Base-by-base conservation (phyloP, 2,888 invertebrate genomes). In the Sphaeridia pumilis region DNA sequence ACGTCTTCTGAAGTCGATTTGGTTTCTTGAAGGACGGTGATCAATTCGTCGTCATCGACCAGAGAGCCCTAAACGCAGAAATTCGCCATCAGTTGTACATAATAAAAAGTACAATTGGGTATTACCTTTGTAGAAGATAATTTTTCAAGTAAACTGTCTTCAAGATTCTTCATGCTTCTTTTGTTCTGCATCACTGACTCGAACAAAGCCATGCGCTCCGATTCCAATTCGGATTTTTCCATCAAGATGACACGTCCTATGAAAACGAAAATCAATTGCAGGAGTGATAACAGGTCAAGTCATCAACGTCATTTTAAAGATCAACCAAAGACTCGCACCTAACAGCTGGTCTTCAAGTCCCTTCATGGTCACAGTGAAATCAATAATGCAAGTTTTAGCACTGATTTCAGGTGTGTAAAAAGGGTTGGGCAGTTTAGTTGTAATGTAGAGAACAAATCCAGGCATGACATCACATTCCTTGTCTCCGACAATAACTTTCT, bases 401-500 rank as follows among this genome's bases (percentile, higher is more conserved):
- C 90, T 89, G 60, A 95, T 84, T 75, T 95, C 95, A 0, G 95
- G 95, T 14, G 93, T 92, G 71, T 94, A 95, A 0, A 92, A 84
- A 0, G 95, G 95, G 73, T 95, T 95, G 1, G 92, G 88, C 50
- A 95, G 72, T 71, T 95, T 95, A 0, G 95, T 95, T 1, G 95
- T 95, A 46, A 95, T 87, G 68, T 94, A 95, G 3, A 95, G 74
- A 82, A 86, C 85, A 68, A 95, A 95, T 0, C 90, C 92, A 20
- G 87, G 87, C 83, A 93, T 85, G 0, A 95, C 90, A 67, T 95
- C 95, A 67, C 90, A 92, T 72, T 95, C 95, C 68, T 95, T 95
- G 69, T 95, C 95, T 0, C 90, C 90, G 0, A 92, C 86, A 36
- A 89, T 79, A 0, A 90, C 89, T 73, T 95, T 95, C 68, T 90